Conservation (phyloP, 2,113 vertebrate genomes). For the Hippocampus comes region DNA sequence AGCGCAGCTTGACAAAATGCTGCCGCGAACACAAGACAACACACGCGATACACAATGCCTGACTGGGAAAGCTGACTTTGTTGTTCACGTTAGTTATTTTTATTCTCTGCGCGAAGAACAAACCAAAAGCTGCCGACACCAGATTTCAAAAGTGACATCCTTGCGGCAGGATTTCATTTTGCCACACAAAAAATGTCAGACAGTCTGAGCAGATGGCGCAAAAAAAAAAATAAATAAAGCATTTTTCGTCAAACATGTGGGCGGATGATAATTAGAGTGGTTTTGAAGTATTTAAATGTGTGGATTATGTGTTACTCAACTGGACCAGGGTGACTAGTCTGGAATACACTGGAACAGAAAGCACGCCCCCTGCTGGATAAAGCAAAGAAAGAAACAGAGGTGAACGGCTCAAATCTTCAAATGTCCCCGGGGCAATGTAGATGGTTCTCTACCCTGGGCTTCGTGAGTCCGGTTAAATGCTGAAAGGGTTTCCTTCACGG, state of each 20-base stretch:
- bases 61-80: slow-evolving; percentile 32
- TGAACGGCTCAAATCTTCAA: slow-evolving; percentile 28
- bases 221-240: neutral
- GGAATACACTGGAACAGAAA: slow-evolving; percentile 48
- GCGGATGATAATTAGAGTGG: slow-evolving; percentile 43
- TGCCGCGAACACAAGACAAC: slow-evolving; percentile 38
- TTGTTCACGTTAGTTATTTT: slow-evolving; percentile 62
- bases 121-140: slow-evolving; percentile 50
- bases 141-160: slow-evolving; percentile 52
- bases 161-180: slow-evolving; percentile 58
- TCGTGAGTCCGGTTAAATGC: slow-evolving; percentile 37
- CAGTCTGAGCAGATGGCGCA: slow-evolving; percentile 32
- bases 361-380: slow-evolving; percentile 64
- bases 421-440: slow-evolving; percentile 21
- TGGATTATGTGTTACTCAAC: slow-evolving; percentile 34
- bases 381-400: slow-evolving; percentile 9
- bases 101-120: slow-evolving; percentile 44
- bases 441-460: slow-evolving; percentile 51
- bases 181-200: slow-evolving; percentile 37
- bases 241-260: neutral
- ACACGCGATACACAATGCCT: slow-evolving; percentile 22
- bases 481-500: slow-evolving; percentile 57
- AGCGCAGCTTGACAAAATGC: slow-evolving; percentile 45
- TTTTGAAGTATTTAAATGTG: slow-evolving; percentile 45
- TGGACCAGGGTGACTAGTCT: slow-evolving; percentile 11